Percentiles rank a stretch among this genome's conserved stretches.
Evolutionary conservation across 2,888 invertebrate genomes (phyloP).

Genomic region (Phalera bucephala): DNA sequence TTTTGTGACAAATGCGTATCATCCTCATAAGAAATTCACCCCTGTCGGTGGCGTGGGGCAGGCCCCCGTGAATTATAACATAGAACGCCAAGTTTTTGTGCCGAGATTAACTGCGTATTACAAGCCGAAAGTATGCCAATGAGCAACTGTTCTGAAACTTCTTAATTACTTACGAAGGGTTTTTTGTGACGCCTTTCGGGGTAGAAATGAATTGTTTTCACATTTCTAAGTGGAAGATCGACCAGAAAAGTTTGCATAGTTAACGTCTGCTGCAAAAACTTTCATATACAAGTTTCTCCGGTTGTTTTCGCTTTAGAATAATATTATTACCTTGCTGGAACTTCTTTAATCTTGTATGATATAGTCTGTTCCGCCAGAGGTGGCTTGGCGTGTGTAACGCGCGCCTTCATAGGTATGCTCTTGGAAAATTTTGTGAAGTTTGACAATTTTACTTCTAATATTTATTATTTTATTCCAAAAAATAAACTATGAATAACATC

Average conservation of each 20-base stretch:
- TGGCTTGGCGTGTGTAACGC: conserved; percentile 9
- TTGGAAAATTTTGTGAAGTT: conserved; percentile 6
- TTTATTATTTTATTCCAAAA: no score
- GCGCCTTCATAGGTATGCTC: conserved; percentile 3
- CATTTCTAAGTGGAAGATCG: conserved; percentile 44
- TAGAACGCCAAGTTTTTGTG: conserved; percentile 67
- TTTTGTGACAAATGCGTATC: conserved; percentile 64
- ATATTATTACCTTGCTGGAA: conserved; percentile 33
- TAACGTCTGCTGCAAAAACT: conserved; percentile 43
- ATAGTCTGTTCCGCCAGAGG: conserved; percentile 18
- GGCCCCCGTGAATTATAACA: conserved; percentile 69
- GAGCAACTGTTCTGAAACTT: conserved; percentile 68
- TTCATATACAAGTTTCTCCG: conserved; percentile 34
- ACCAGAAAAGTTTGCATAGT: conserved; percentile 49
- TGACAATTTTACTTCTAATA: no score
- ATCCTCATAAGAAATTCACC: conserved; percentile 71
- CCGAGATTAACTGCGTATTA: conserved; percentile 74
- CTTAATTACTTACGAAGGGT: conserved; percentile 68
- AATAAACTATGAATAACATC: no score
- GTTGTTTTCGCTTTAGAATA: conserved; percentile 34
- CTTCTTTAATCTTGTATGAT: no score
- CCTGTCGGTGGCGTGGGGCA: conserved; percentile 59
- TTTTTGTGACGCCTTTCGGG: conserved; percentile 51
- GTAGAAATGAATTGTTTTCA: conserved; percentile 52
- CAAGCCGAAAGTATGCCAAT: conserved; percentile 73